These are phyloP conservation scores for Hemistola chrysoprasaria DNA, from an alignment of 2,888 invertebrate species.

Conservation along the genomic window DNA sequence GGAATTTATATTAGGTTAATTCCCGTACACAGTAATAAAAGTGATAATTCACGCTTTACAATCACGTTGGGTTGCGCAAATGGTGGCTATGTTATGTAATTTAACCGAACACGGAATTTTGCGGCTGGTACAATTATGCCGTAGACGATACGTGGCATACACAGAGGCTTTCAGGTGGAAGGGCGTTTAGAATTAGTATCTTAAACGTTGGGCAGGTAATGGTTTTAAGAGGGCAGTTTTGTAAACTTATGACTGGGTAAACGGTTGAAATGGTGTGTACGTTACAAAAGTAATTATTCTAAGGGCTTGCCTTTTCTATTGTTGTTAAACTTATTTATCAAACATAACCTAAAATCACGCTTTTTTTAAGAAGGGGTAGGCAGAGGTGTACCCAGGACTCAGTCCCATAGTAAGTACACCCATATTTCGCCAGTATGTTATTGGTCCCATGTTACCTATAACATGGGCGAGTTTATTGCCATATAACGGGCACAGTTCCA, in stretches of 20 bases:
- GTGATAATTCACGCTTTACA: constrained; percentile 38
- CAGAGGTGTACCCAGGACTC: no score
- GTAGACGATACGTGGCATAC: constrained; percentile 34
- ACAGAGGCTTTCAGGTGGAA: constrained; percentile 27
- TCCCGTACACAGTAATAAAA: constrained; percentile 24
- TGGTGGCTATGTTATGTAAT: constrained; percentile 43
- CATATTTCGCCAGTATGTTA: no score
- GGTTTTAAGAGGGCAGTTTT: constrained; percentile 8
- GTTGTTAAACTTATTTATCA: no score
- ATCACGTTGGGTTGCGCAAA: constrained; percentile 38
- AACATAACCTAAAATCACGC: no score
- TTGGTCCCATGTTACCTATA: no score
- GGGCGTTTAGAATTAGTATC: constrained; percentile 30
- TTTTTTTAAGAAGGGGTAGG: no score
- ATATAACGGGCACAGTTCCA: no score
- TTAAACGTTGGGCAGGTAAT: constrained; percentile 16
- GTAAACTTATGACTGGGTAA: constrained; percentile 8
- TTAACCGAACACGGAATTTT: constrained; percentile 50
- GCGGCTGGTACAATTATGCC: constrained; percentile 46
- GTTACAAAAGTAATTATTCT: no score
- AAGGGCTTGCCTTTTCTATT: no score
- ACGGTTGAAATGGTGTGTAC: constrained; percentile 2
- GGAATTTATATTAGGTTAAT: constrained; percentile 21
- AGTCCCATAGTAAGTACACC: no score
- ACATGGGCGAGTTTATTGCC: no score